Base-by-base conservation (phyloP, 2,888 invertebrate species). In the Carcina quercana region DNA sequence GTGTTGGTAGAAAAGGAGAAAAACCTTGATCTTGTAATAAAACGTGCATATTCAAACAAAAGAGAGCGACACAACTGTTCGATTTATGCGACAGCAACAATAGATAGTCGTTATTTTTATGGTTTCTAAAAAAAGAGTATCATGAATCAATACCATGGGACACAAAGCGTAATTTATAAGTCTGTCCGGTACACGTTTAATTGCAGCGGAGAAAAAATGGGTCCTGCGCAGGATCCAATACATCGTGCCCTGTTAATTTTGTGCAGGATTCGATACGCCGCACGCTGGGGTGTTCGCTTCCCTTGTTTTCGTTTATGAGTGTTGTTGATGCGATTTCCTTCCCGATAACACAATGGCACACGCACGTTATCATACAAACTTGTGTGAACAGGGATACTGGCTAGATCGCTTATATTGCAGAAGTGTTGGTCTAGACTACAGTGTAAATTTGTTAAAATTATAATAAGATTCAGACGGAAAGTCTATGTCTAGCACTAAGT, bases 71-170 rank as follows among this genome's bases (percentile, higher is more conserved):
- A n/a, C n/a, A n/a, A n/a, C n/a, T n/a, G n/a, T 62, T 59, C 59
- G 69, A 78, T 74, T 69, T 71, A 70, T n/a, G n/a, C 64, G 65
- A 63, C 63, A 58, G 55, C 57, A 60, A 67, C 72, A 66, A 72
- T 59, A 61, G 68, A 67, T 59, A 66, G 69, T 68, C 69, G 71
- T 80, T 78, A 76, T 66, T 76, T 79, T 76, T 79, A 80, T 79
- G 66, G 72, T 68, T 67, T 69, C 66, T 57, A 71, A 75, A 76
- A 73, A 68, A 59, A 55, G 60, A 60, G 59, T 56, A n/a, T 6
- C 12, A 66, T 59, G 61, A 65, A 71, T 71, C 75, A 67, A 72
- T 74, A 63, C 61, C n/a, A 51, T 54, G 60, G 64, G 63, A 68
- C 59, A 62, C 64, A 75, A 69, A 68, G 59, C 51, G 63, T 64